phyloP scores from a whole-genome alignment of 2,113 vertebrate species.

The Mohoua ochrocephala region DNA sequence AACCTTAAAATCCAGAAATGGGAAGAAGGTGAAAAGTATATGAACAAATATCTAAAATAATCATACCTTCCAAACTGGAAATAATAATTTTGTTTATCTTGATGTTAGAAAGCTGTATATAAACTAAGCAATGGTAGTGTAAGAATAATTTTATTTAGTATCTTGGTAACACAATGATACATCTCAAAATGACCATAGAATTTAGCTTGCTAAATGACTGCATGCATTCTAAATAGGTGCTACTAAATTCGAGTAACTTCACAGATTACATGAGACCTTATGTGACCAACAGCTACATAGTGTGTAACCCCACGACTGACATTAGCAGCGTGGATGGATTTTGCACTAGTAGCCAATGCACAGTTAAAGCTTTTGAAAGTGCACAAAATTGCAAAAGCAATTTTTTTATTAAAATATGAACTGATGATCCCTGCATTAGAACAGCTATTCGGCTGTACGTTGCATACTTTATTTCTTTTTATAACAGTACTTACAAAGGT shows the following conservation, averaged over 20 bases:
- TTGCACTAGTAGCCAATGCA: conserved; percentile 45
- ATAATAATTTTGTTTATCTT: not conserved
- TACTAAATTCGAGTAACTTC: not conserved
- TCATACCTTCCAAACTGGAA: not conserved
- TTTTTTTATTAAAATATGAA: conserved; percentile 21
- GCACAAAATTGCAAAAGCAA: conserved; percentile 28
- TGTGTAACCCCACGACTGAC: not conserved
- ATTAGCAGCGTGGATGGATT: not conserved
- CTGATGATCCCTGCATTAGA: not conserved
- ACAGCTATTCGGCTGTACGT: not conserved
- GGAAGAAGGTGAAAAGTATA: not conserved
- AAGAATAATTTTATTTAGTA: conserved; percentile 63
- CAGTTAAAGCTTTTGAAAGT: conserved; percentile 56
- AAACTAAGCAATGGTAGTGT: not conserved
- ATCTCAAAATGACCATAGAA: not conserved
- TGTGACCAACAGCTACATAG: not conserved
- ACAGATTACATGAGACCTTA: not conserved
- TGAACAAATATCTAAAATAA: not conserved
- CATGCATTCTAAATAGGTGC: conserved; percentile 5
- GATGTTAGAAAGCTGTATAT: not conserved
- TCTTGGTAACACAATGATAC: conserved; percentile 30
- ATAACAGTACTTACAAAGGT: conserved; percentile 5
- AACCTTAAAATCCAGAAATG: not conserved
- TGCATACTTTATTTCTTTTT: not conserved
- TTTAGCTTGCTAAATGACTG: not conserved